phyloP scores from a whole-genome alignment of 2,888 invertebrate species.

The Conchocele bisecta region DNA sequence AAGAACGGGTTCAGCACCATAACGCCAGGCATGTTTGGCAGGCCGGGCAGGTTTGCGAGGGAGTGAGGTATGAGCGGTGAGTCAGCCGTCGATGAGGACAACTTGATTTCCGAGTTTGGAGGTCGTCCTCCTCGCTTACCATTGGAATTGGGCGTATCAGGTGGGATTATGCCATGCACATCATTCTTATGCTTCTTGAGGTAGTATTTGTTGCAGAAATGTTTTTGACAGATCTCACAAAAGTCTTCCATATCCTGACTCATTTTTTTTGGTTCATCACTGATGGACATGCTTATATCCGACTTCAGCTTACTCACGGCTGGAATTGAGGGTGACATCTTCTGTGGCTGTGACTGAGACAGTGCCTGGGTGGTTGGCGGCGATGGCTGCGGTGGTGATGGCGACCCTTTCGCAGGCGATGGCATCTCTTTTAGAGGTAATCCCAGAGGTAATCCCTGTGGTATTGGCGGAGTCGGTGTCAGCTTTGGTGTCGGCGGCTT shows the following conservation, averaged over 20 bases:
- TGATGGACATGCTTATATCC: not conserved
- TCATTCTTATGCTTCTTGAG: constrained; percentile 83
- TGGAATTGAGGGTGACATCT: constrained; percentile 14
- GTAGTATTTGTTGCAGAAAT: constrained; percentile 84
- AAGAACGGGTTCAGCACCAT: constrained; percentile 82
- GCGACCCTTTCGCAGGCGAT: too few relatives aligned
- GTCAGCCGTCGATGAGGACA: constrained; percentile 61
- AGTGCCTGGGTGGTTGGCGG: not conserved
- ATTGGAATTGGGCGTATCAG: constrained; percentile 63
- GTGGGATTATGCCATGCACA: constrained; percentile 82
- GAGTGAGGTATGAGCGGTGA: constrained; percentile 73
- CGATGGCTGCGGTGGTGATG: constrained; percentile 47
- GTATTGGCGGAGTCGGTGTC: constrained; percentile 39
- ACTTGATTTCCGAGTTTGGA: constrained; percentile 66
- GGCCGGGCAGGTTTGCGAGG: constrained; percentile 74
- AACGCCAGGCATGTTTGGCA: constrained; percentile 77
- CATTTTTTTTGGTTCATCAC: too few relatives aligned
- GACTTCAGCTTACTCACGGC: constrained; percentile 11
- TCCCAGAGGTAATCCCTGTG: constrained; percentile 51
- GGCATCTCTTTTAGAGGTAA: constrained; percentile 45
- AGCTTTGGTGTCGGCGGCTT: constrained; percentile 40
- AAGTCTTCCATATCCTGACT: constrained; percentile 81
- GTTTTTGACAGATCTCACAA: constrained; percentile 83
- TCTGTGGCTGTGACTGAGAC: constrained; percentile 2
- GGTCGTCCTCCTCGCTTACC: constrained; percentile 70